Base-by-base conservation (phyloP, 2,888 invertebrate species). In the Platerodrilus igneus region DNA sequence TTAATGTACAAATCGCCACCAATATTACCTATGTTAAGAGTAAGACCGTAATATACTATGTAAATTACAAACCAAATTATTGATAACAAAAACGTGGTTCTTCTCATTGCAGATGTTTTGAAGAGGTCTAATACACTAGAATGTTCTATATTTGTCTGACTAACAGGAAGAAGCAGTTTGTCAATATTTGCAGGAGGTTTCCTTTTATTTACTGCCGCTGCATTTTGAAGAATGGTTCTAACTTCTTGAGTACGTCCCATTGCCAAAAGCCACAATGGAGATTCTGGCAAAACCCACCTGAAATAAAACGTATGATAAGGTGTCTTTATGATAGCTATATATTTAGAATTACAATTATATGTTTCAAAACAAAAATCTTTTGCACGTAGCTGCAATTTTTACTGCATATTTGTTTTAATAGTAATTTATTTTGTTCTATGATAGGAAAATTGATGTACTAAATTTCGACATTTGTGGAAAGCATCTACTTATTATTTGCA, bases 271-370 rank as follows among this genome's bases (percentile, higher is more conserved):
- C 86, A 86, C 58, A 85, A 72, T 1, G 86, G 86, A 2, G 86
- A 86, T 72, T 86, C 86, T n/a, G 86, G 85, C 37, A 86, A 67
- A 19, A 85, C 70, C 67, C 81, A 83, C 80, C 86, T 86, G 60
- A 37, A 47, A 52, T 21, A n/a, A 27, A 26, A n/a, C n/a, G n/a
- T n/a, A n/a, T n/a, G n/a, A n/a, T n/a, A n/a, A n/a, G n/a, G n/a
- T n/a, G n/a, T n/a, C n/a, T n/a, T n/a, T n/a, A n/a, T n/a, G 21
- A 9, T 21, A 21, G n/a, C 9, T 22, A 22, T 11, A 14, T n/a
- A n/a, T n/a, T n/a, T n/a, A n/a, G n/a, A n/a, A n/a, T n/a, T n/a
- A n/a, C n/a, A n/a, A n/a, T n/a, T n/a, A n/a, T n/a, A n/a, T n/a
- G n/a, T n/a, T n/a, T n/a, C n/a, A n/a, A n/a, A n/a, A n/a, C n/a